Evolutionary conservation across 2,888 invertebrate genomes (phyloP).

Genomic region (Brachyptera risi): DNA sequence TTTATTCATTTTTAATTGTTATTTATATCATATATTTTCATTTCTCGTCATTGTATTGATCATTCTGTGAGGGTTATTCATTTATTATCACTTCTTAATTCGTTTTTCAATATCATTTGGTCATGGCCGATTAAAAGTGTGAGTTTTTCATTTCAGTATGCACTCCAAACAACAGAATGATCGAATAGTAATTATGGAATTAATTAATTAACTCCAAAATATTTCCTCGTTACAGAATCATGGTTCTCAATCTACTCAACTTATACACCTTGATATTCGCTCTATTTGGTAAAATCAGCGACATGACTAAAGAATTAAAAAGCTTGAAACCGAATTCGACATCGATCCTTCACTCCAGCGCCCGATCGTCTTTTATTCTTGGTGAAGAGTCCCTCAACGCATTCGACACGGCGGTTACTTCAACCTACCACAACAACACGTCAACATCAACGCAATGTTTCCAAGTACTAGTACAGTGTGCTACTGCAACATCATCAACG

Average conservation of each 20-base stretch:
- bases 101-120: too few relatives aligned
- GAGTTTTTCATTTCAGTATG: too few relatives aligned
- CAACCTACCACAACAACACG: not conserved
- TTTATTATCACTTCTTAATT: too few relatives aligned
- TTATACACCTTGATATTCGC: conserved; percentile 93
- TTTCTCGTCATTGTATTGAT: too few relatives aligned
- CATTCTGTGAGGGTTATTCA: too few relatives aligned
- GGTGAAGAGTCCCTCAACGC: not conserved
- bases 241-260: conserved; percentile 89
- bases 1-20: too few relatives aligned
- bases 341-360: not conserved
- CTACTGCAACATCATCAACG: not conserved
- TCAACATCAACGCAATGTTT: not conserved
- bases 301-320: conserved; percentile 61
- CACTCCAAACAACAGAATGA: too few relatives aligned
- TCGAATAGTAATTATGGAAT: too few relatives aligned
- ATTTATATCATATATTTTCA: too few relatives aligned
- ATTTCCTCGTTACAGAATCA: conserved; percentile 87
- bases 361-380: not conserved
- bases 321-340: conserved; percentile 49
- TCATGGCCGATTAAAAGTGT: too few relatives aligned
- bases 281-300: conserved; percentile 79
- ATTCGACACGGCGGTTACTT: not conserved
- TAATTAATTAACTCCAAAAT: too few relatives aligned
- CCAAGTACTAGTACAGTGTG: conserved; percentile 1